phyloP scores from a whole-genome alignment of 1,140 invertebrate genomes.

The Drusus annulatus region DNA sequence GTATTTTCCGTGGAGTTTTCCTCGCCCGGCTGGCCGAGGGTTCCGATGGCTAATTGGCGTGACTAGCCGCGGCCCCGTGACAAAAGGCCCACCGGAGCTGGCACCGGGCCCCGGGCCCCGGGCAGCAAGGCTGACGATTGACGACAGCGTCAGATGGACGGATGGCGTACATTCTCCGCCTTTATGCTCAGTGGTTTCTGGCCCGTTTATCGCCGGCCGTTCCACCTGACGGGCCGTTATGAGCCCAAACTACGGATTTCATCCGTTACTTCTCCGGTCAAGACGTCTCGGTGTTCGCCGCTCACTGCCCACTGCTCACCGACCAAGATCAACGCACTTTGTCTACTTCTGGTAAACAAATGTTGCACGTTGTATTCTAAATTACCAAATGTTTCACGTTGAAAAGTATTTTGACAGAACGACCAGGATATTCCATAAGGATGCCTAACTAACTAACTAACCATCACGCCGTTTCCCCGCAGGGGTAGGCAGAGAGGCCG shows the following conservation, averaged over 20 bases:
- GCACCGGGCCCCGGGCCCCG: background rate
- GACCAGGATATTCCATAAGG: no score
- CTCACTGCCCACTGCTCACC: no score
- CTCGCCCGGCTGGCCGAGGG: conserved; percentile 21
- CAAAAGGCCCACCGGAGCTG: conserved; percentile 31
- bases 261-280: conserved; percentile 16
- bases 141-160: background rate
- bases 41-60: conserved; percentile 52
- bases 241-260: conserved; percentile 10
- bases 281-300: background rate
- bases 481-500: no score
- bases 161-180: conserved; percentile 18
- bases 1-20: conserved; percentile 27
- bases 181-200: conserved; percentile 35
- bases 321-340: conserved; percentile 11
- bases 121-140: conserved; percentile 20
- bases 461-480: no score
- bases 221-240: background rate
- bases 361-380: no score
- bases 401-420: no score
- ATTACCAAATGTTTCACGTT: no score
- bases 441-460: no score
- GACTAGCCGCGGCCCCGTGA: conserved; percentile 55
- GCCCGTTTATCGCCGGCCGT: conserved; percentile 8
- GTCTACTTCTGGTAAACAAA: no score